Conservation (phyloP, 2,113 vertebrate species). For the Sylvilagus bachmani region DNA sequence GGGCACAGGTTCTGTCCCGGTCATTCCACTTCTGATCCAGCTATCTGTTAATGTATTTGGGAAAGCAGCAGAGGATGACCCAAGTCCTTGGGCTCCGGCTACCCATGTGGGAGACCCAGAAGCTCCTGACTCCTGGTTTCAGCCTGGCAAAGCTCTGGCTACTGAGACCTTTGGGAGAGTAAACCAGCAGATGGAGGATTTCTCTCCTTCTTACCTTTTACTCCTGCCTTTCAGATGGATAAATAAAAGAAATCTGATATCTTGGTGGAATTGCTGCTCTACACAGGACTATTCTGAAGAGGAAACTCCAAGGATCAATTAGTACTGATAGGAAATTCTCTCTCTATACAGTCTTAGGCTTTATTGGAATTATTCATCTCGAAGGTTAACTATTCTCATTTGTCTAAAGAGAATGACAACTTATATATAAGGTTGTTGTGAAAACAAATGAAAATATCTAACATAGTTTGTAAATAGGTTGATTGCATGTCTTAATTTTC, state of each 20-base stretch:
- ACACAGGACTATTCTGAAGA: background rate
- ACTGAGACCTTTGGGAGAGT: no score
- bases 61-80: no score
- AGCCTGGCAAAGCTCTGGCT: no score
- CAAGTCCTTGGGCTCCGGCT: no score
- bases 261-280: background rate
- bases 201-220: no score
- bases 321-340: background rate
- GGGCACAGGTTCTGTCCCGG: no score
- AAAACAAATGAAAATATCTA: background rate
- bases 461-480: background rate
- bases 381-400: background rate
- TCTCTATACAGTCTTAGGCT: background rate
- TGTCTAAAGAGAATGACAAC: background rate
- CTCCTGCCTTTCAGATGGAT: no score
- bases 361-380: background rate
- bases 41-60: no score
- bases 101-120: no score
- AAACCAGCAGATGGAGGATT: no score
- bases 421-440: background rate
- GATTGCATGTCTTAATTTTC: background rate
- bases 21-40: no score
- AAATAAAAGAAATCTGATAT: background rate
- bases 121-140: no score
- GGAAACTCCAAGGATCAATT: background rate